Evolutionary conservation across 2,113 vertebrate genomes (phyloP).

Genomic region (Phaethornis superciliosus): DNA sequence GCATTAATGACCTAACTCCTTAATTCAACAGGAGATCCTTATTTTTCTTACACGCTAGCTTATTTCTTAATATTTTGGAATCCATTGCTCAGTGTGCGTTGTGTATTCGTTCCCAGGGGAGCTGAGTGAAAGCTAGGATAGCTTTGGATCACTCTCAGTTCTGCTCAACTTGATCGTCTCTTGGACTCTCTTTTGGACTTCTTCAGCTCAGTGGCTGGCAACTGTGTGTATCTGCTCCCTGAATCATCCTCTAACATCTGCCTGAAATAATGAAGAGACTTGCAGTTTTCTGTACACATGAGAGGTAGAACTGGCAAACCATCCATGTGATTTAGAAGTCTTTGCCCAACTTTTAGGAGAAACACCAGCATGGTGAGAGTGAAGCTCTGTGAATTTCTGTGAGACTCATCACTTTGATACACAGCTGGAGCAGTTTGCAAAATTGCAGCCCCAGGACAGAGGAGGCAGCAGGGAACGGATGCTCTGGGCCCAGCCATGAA

Average conservation of each 20-base stretch:
- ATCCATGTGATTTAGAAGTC: neutral
- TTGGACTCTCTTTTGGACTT: conserved; percentile 25
- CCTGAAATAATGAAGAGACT: conserved; percentile 17
- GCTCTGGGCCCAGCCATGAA: fast-evolving
- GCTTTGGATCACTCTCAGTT: conserved; percentile 39
- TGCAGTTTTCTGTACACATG: neutral
- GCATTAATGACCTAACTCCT: conserved; percentile 69
- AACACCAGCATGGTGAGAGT: neutral
- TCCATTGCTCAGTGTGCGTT: conserved; percentile 36
- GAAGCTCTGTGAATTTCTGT: neutral
- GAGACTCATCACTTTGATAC: neutral
- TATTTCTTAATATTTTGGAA: conserved; percentile 70
- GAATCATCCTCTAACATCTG: conserved; percentile 48
- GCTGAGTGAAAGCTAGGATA: neutral
- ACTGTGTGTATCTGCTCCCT: neutral
- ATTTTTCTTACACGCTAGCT: conserved; percentile 62
- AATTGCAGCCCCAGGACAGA: neutral
- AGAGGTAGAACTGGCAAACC: neutral
- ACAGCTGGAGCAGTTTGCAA: neutral
- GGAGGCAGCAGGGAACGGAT: neutral
- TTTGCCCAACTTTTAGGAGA: neutral
- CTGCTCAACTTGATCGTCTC: conserved; percentile 24
- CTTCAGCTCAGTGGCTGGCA: conserved; percentile 45
- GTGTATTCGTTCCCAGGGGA: conserved; percentile 29
- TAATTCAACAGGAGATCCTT: conserved; percentile 70